Evolutionary conservation across 1,140 invertebrate genomes (phyloP), one percentile per base, ranked within the genome.

Genomic region (Apis florea): DNA sequence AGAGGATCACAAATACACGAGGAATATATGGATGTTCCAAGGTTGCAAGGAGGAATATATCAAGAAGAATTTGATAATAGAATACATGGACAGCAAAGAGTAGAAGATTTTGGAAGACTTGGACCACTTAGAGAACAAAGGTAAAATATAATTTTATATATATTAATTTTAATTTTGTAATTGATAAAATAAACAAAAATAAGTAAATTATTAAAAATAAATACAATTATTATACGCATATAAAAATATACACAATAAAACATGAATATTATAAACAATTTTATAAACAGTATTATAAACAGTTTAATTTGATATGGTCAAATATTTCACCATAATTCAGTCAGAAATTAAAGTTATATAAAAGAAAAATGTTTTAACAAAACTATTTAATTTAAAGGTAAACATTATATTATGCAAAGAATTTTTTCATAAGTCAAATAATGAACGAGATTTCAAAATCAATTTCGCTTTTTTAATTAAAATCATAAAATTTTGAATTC

Each of bases 31-130:
- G 67, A 85, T 2, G 92, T 92, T 59, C 88, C 90, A 0, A 86
- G 89, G 54, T 88, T 90, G 83, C 90, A 90, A 49, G 85, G 82
- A 21, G 91, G 87, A 40, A 88, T 91, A 17, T 92, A 91, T 67
- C 88, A 82, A 11, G 92, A 91, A 21, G 92, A 93, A 0, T 91
- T 90, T 56, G 92, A 93, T 40, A 76, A 64, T 47, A 90, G 93
- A 72, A 83, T 91, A 64, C 92, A 90, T 10, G 92, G 89, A 56
- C 91, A 92, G 2, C 89, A 92, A 1, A 89, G 92, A 24, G 86
- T 92, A 0, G 93, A 94, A 11, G 93, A 94, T 10, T 94, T 94
- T 59, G 92, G 93, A 59, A 89, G 59, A 58, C 81, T 90, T 13
- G 92, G 91, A 58, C 87, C 89, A 15, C 85, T 87, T 11, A 67